Conservation (phyloP, 2,113 vertebrate species). For the Albula glossodonta region DNA sequence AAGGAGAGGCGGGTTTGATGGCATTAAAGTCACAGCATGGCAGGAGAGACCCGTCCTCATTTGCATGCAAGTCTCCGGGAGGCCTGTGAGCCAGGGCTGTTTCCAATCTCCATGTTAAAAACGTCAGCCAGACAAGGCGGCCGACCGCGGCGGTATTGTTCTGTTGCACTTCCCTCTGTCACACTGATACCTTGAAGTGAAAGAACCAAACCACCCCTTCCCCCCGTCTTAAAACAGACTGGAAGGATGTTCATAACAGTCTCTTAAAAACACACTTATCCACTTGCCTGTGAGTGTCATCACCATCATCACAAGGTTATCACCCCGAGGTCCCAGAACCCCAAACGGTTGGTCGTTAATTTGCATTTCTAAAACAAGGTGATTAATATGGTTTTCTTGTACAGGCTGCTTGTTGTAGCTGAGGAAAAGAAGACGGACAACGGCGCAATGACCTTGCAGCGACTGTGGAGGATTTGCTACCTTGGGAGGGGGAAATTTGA, state of each 20-base stretch:
- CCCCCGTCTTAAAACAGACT: background rate
- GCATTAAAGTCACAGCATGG: conserved; percentile 47
- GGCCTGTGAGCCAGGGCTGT: conserved; percentile 62
- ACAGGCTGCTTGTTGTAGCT: background rate
- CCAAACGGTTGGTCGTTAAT: background rate
- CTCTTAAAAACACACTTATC: background rate
- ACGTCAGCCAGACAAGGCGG: conserved; percentile 65
- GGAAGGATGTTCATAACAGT: background rate
- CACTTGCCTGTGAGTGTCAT: background rate
- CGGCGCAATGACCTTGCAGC: background rate
- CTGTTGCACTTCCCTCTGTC: conserved; percentile 53
- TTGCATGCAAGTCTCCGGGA: conserved; percentile 75
- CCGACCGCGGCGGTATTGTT: conserved; percentile 63
- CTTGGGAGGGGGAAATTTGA: background rate
- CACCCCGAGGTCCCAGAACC: background rate
- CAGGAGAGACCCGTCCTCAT: conserved; percentile 64
- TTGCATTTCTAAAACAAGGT: background rate
- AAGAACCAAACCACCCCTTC: background rate
- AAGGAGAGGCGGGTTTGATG: conserved; percentile 45
- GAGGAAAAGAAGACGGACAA: background rate
- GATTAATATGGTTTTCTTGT: background rate
- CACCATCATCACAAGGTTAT: background rate
- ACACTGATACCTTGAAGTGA: conserved; percentile 29
- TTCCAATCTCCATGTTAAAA: conserved; percentile 80
- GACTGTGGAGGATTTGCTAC: background rate